phyloP scores from a whole-genome alignment of 2,113 vertebrate species.

The Eonycteris spelaea region DNA sequence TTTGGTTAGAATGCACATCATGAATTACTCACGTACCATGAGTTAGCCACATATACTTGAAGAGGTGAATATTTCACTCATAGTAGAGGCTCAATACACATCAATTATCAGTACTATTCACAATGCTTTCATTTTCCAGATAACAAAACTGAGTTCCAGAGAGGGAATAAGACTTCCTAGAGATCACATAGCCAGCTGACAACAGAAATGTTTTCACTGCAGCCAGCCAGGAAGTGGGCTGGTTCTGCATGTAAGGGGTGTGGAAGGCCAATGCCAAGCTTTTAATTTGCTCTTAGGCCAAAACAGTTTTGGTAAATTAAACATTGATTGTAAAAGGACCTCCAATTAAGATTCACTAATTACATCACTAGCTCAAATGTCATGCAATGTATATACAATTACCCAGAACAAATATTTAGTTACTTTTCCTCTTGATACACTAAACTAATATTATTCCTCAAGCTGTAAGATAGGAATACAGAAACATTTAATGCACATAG shows the following conservation, averaged over 20 bases:
- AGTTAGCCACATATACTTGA: not conserved
- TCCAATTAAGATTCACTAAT: constrained; percentile 80
- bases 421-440: constrained; percentile 74
- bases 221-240: not conserved
- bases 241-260: not conserved
- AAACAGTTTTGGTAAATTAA: constrained; percentile 79
- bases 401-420: constrained; percentile 83
- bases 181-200: not conserved
- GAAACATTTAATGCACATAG: constrained; percentile 64
- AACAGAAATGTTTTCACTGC: not conserved
- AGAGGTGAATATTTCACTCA: not conserved
- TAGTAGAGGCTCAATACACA: not conserved
- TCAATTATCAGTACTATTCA: not conserved
- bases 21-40: not conserved
- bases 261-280: constrained; percentile 44
- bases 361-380: constrained; percentile 74
- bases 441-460: constrained; percentile 74
- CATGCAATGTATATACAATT: constrained; percentile 78
- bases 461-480: constrained; percentile 54
- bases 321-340: constrained; percentile 69
- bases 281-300: constrained; percentile 74
- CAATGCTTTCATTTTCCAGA: not conserved
- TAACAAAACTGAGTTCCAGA: not conserved
- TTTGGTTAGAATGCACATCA: not conserved
- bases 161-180: not conserved